These are phyloP conservation scores for Dicycla oo DNA, from an alignment of 2,888 invertebrate genomes.

Conservation along the genomic window DNA sequence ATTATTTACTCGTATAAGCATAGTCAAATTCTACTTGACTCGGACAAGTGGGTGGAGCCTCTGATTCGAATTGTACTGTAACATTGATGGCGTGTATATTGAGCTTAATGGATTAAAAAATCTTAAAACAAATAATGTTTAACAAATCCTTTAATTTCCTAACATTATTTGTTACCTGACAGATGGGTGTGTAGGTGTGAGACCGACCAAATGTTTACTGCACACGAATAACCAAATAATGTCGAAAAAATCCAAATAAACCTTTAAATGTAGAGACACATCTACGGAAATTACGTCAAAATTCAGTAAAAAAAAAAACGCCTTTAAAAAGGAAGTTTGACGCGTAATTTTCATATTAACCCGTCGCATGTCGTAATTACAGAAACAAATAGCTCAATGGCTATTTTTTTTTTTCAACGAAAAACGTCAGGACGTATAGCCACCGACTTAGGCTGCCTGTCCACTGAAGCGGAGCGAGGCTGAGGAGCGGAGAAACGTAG, in stretches of 20 bases:
- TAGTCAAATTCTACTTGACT: background rate
- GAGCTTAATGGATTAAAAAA: conserved; percentile 14
- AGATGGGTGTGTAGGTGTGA: conserved; percentile 3
- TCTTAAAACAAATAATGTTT: conserved; percentile 1
- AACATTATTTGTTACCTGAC: conserved; percentile 32
- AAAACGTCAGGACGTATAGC: background rate
- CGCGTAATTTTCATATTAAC: background rate
- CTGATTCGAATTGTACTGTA: conserved; percentile 1
- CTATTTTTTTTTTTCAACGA: no score
- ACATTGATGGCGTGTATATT: conserved; percentile 40
- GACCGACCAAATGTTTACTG: background rate
- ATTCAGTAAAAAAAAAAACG: conserved; percentile 1
- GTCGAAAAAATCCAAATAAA: background rate
- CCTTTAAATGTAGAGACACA: conserved; percentile 8
- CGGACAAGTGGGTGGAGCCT: conserved; percentile 7
- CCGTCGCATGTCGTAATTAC: no score
- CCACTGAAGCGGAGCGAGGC: no score
- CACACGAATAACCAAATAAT: background rate
- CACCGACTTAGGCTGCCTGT: no score
- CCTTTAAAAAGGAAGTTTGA: background rate
- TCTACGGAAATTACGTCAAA: background rate
- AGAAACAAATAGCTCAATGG: no score
- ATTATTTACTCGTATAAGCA: background rate
- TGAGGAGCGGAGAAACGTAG: no score
- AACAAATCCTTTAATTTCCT: background rate